phyloP scores from a whole-genome alignment of 2,113 vertebrate genomes.

The Dendrocopos noguchii region DNA sequence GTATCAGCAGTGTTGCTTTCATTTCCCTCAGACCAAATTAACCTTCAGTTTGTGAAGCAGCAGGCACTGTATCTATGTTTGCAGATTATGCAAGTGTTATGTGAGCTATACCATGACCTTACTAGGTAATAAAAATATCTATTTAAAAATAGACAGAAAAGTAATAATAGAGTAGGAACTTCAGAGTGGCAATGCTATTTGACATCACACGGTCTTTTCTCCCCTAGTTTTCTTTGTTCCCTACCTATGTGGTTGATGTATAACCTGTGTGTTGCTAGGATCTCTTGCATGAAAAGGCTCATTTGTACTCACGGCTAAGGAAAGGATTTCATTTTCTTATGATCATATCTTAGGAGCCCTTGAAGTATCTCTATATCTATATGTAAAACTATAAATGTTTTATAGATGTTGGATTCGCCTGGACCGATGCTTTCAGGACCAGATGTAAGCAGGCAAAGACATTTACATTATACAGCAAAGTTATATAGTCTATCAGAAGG shows the following conservation, averaged over 20 bases:
- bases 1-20: neutral
- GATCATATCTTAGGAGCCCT: neutral
- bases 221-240: neutral
- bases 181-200: neutral
- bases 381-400: no score
- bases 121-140: conserved; percentile 32
- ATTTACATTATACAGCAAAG: no score
- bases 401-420: no score
- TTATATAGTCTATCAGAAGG: no score
- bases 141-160: conserved; percentile 48
- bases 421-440: no score
- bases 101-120: neutral
- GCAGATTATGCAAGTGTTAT: conserved; percentile 1
- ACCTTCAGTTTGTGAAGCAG: conserved; percentile 41
- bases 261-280: neutral
- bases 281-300: neutral
- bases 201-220: neutral
- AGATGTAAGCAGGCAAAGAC: no score
- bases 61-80: neutral
- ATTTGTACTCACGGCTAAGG: neutral
- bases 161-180: neutral
- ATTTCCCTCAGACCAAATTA: conserved; percentile 14
- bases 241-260: neutral
- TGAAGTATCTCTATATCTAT: neutral
- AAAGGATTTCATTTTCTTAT: neutral